A percentile compares a stretch with the other conserved stretches of the same genome.
Conservation (phyloP, 2,888 invertebrate genomes). For the Tachina lurida region DNA sequence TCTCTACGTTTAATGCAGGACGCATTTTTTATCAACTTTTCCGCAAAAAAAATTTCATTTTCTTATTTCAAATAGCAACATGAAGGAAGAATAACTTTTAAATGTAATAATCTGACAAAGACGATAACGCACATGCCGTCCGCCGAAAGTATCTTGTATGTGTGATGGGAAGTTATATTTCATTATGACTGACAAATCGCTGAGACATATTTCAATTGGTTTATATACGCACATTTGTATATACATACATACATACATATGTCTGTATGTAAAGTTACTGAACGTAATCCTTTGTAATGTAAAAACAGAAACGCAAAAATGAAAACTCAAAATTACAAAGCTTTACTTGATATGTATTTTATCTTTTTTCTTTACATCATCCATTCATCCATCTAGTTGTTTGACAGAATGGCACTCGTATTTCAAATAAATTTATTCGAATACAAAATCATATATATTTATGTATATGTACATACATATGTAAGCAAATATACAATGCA, state of each 20-base stretch:
- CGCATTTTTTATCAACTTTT: conserved; percentile 14
- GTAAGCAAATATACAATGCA: no score
- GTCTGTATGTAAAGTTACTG: no score
- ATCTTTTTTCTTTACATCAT: conserved; percentile 32
- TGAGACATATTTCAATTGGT: conserved; percentile 6
- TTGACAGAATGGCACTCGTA: conserved; percentile 54
- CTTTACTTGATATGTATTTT: not conserved
- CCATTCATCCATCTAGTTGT: conserved; percentile 31
- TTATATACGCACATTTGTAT: no score
- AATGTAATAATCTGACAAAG: conserved; percentile 17
- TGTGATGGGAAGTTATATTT: not conserved
- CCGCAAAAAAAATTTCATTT: not conserved
- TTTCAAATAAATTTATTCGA: conserved; percentile 49
- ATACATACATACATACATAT: no score
- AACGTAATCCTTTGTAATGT: not conserved
- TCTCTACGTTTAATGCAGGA: not conserved
- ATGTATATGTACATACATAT: no score
- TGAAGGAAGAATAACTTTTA: not conserved
- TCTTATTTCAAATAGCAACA: not conserved
- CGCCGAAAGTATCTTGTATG: not conserved
- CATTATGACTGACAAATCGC: conserved; percentile 8
- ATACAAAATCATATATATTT: not conserved
- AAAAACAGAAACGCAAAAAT: not conserved
- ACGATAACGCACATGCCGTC: not conserved
- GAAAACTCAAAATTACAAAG: not conserved